A percentile compares a stretch with the other conserved stretches of the same genome.
These are phyloP conservation scores for Phocoena sinus DNA, from an alignment of 2,113 vertebrate species.

Conservation along the genomic window DNA sequence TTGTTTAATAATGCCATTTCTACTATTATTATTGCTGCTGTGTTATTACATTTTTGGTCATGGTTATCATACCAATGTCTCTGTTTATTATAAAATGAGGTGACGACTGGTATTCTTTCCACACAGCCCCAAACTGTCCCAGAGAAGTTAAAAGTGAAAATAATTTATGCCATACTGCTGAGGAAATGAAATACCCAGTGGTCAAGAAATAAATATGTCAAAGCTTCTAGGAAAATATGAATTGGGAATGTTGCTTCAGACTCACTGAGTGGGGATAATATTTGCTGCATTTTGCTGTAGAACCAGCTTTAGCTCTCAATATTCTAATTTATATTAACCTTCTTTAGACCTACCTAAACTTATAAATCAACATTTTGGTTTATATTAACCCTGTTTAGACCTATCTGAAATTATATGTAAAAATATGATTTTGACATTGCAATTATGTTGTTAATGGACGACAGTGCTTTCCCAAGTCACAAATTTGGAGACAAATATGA, in stretches of 20 bases:
- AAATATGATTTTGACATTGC: neutral
- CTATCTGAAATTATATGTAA: neutral
- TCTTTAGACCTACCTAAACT: neutral
- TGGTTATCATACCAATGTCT: neutral
- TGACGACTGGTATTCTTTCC: slow-evolving; percentile 18
- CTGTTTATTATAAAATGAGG: slow-evolving; percentile 58
- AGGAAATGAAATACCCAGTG: slow-evolving; percentile 47
- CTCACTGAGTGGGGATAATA: neutral
- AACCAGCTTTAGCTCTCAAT: neutral
- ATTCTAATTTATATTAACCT: neutral
- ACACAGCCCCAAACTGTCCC: slow-evolving; percentile 29
- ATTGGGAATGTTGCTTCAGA: neutral
- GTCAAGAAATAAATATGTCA: slow-evolving; percentile 36
- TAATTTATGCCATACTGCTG: slow-evolving; percentile 43
- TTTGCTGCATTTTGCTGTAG: neutral
- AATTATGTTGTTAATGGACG: neutral
- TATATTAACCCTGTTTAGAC: neutral
- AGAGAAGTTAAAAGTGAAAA: slow-evolving; percentile 41
- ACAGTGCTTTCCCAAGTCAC: neutral
- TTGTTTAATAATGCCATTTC: slow-evolving; percentile 41
- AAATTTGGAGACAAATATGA: slow-evolving; percentile 19
- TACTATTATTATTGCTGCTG: neutral
- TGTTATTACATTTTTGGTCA: neutral
- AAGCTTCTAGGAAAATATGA: slow-evolving; percentile 34
- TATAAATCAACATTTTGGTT: slow-evolving; percentile 28